Evolutionary conservation across 2,797 vertebrate species (phyloP).

Genomic region (Caiman crocodilus): DNA sequence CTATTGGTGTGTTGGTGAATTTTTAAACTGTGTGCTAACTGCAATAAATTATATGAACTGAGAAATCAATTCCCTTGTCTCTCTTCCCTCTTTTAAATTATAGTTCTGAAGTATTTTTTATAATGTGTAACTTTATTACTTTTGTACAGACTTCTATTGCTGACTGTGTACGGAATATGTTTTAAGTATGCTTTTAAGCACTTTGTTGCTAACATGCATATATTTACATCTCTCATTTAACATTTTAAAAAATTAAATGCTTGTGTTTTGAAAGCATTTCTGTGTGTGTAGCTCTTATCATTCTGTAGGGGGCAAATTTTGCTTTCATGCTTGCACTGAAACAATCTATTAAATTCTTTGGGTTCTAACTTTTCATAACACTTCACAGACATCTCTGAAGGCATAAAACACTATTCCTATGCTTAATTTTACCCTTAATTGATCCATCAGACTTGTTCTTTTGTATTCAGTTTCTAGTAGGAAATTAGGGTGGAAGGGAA

Average conservation of each 20-base stretch:
- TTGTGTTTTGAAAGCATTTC: constrained; percentile 74
- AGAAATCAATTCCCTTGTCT: constrained; percentile 80
- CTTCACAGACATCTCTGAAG: constrained; percentile 13
- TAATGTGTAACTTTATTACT: constrained; percentile 74
- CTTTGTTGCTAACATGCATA: constrained; percentile 73
- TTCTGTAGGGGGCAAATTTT: constrained; percentile 31
- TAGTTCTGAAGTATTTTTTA: constrained; percentile 76
- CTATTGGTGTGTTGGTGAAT: constrained; percentile 99
- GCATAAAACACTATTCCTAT: constrained; percentile 40
- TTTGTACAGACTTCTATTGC: constrained; percentile 76
- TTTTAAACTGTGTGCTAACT: constrained; percentile 99
- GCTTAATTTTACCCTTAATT: constrained; percentile 65
- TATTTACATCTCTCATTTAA: constrained; percentile 73
- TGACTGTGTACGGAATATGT: constrained; percentile 75
- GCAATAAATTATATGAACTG: constrained; percentile 99
- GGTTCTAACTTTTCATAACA: constrained; percentile 2
- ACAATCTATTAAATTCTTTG: constrained; percentile 18
- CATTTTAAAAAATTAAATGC: constrained; percentile 73
- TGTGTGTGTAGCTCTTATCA: constrained; percentile 64
- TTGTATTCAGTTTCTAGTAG: constrained; percentile 62
- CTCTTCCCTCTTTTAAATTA: constrained; percentile 78
- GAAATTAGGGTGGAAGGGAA: constrained; percentile 73
- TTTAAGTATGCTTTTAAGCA: constrained; percentile 73
- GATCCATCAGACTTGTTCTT: constrained; percentile 62
- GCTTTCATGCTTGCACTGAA: constrained; percentile 17